phyloP scores from a whole-genome alignment of 2,797 vertebrate species.

The Salmo trutta region DNA sequence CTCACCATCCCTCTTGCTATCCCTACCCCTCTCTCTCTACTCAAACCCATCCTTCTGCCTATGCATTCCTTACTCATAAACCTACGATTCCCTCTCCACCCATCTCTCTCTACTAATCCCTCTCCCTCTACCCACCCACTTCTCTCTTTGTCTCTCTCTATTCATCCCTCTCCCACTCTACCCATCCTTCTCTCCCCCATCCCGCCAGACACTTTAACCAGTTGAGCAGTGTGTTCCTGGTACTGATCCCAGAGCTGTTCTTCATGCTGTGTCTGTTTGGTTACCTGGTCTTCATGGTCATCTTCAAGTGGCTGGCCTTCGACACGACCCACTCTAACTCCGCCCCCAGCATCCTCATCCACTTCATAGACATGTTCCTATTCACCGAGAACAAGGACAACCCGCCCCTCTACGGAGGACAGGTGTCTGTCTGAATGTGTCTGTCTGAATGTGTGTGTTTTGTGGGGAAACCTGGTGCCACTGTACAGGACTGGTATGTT shows the following conservation, averaged over 20 bases:
- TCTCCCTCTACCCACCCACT: no score
- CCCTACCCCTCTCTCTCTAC: neutral
- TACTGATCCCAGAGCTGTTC: constrained; percentile 88
- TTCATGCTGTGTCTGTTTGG: constrained; percentile 92
- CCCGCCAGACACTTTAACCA: constrained; percentile 82
- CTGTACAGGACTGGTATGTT: neutral
- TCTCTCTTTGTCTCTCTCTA: neutral
- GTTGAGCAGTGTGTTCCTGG: constrained; percentile 80
- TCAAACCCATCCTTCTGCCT: no score
- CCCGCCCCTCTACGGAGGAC: constrained; percentile 73
- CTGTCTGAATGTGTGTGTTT: constrained; percentile 19
- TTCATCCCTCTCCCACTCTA: neutral
- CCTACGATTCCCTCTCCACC: no score
- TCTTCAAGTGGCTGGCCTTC: constrained; percentile 88
- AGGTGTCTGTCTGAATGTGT: constrained; percentile 69
- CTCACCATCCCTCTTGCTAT: neutral
- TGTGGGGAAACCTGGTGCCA: no score
- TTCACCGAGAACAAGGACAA: constrained; percentile 79
- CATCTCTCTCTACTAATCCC: no score
- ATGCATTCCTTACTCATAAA: no score
- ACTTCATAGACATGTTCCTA: constrained; percentile 97
- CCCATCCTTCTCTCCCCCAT: neutral
- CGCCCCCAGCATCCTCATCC: constrained; percentile 93
- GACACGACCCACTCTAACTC: constrained; percentile 54
- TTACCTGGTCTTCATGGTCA: constrained; percentile 90